Conservation (phyloP, 2,113 vertebrate genomes). For the Cryptomyrus ogoouensis region DNA sequence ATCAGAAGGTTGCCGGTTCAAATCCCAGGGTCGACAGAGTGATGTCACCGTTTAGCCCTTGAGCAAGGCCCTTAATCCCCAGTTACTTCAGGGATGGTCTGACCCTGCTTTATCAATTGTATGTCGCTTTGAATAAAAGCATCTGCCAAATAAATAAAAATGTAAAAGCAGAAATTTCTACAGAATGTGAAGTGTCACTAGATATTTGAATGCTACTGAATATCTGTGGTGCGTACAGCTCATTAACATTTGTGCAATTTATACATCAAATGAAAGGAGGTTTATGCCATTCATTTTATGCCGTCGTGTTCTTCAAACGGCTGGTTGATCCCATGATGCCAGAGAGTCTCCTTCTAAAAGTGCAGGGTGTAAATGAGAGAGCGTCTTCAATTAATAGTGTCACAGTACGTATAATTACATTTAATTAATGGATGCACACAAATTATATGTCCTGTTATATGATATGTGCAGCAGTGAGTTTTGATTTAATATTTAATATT, state of each 20-base stretch:
- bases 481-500: constrained; percentile 2
- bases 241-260: constrained; percentile 6
- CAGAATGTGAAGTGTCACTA: constrained; percentile 5
- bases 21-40: background rate
- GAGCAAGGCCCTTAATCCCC: background rate
- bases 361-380: background rate
- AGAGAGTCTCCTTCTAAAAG: background rate
- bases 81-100: background rate
- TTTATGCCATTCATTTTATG: background rate
- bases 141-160: background rate
- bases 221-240: background rate
- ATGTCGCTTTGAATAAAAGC: background rate
- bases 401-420: background rate
- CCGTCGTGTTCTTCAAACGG: background rate
- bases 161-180: background rate
- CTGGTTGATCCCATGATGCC: constrained; percentile 6
- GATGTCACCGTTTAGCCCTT: background rate
- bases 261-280: background rate
- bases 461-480: background rate
- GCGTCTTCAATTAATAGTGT: background rate
- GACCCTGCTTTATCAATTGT: background rate
- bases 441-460: background rate
- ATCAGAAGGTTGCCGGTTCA: background rate
- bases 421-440: background rate
- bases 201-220: background rate